A percentile compares a stretch with the other conserved stretches of the same genome.
phyloP scores from a whole-genome alignment of 2,888 invertebrate species.

The Tetheella fluctuosa region DNA sequence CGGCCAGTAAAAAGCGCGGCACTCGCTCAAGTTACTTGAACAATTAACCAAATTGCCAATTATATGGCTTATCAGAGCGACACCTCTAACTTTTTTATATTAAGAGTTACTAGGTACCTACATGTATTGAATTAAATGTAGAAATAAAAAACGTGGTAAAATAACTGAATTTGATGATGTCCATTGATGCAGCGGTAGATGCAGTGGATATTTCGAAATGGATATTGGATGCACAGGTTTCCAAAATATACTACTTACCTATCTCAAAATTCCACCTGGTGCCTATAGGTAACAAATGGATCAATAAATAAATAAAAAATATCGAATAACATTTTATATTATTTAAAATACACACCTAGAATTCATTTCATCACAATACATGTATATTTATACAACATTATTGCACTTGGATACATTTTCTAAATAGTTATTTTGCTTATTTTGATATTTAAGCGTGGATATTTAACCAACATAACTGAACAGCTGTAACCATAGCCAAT shows the following conservation, averaged over 20 bases:
- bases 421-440: constrained; percentile 47
- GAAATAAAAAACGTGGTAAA: neutral
- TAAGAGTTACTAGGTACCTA: too few species aligned
- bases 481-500: constrained; percentile 30
- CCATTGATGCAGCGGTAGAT: too few species aligned
- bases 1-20: constrained; percentile 43
- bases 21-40: constrained; percentile 39
- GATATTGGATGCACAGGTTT: too few species aligned
- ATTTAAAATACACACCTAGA: constrained; percentile 83
- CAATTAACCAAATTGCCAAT: constrained; percentile 56
- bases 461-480: constrained; percentile 40
- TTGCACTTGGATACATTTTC: constrained; percentile 74
- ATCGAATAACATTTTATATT: constrained; percentile 80
- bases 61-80: constrained; percentile 17
- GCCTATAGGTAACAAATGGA: neutral
- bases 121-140: neutral
- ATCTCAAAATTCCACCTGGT: too few species aligned
- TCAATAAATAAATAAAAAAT: constrained; percentile 49
- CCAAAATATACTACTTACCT: too few species aligned
- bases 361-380: constrained; percentile 77
- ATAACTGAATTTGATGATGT: neutral
- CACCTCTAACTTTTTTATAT: neutral
- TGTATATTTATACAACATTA: constrained; percentile 76
- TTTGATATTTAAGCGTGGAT: constrained; percentile 48
- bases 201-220: too few species aligned